Conservation (phyloP, 2,113 vertebrate species). For the Laticauda colubrina region DNA sequence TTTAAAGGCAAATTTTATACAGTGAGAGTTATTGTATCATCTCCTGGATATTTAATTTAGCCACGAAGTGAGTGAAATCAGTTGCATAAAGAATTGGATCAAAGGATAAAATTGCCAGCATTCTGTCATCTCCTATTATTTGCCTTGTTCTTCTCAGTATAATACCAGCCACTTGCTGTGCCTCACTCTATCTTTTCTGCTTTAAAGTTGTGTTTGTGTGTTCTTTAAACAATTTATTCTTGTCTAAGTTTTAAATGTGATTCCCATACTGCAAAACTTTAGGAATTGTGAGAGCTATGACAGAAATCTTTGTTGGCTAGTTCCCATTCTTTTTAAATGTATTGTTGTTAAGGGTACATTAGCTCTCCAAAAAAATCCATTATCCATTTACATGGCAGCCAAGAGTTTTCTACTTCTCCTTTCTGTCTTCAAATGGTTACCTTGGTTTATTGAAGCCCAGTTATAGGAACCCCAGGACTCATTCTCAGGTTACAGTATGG, state of each 20-base stretch:
- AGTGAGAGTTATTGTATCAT: background rate
- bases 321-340: background rate
- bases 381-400: background rate
- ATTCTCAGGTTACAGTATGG: background rate
- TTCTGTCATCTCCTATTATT: background rate
- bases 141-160: background rate
- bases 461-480: background rate
- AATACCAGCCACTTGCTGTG: background rate
- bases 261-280: background rate
- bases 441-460: background rate
- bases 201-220: background rate
- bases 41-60: background rate
- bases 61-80: background rate
- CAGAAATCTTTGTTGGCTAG: background rate
- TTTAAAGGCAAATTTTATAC: background rate
- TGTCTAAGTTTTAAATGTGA: background rate
- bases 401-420: background rate
- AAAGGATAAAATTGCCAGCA: background rate
- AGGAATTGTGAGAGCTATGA: background rate
- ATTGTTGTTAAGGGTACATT: background rate
- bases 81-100: background rate
- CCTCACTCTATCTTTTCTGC: background rate
- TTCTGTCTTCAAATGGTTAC: background rate
- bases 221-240: background rate
- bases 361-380: background rate